Base-by-base conservation (phyloP, 2,888 invertebrate genomes). In the Synanthedon formicaeformis region DNA sequence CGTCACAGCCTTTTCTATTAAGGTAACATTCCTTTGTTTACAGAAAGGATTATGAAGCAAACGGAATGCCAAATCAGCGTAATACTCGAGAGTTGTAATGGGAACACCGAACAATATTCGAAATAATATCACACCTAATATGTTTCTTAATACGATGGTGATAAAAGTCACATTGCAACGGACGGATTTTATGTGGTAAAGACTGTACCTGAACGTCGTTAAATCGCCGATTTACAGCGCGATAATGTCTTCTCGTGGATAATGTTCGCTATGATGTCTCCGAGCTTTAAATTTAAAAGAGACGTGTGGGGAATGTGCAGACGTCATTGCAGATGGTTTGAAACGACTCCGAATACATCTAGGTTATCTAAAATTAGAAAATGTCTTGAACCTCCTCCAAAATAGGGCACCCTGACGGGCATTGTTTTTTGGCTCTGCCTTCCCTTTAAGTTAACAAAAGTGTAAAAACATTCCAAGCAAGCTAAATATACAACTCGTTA, bases 181-280 rank as follows among this genome's bases (percentile, higher is more conserved):
- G 13, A 13, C n/a, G 45, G 45, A 45, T 14, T 45, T 13, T n/a
- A 45, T 45, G 45, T 45, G 49, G 11, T n/a, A 14, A 41, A 13
- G 48, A 52, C 27, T 18, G 23, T 41, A 48, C 41, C 52, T 45
- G 4, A 62, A 56, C 58, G 63, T 64, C 69, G 67, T 76, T 74
- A 79, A 76, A 75, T 73, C 72, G 72, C 71, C 66, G 67, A 68
- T 76, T 78, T 77, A 78, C 73, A 71, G 63, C 67, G 67, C 65
- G 71, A 75, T 76, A 74, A 76, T 70, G 67, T 68, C 64, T 60
- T 63, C 56, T 55, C 56, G 53, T 54, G 50, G 59, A 62, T 65
- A 67, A 67, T 66, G 60, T 56, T 54, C 27, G 57, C 58, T 56
- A 63, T 61, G 58, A 63, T 56, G 60, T 53, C 27, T 53, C 14